Conservation (phyloP, 2,113 vertebrate genomes). For the Theristicus caerulescens region DNA sequence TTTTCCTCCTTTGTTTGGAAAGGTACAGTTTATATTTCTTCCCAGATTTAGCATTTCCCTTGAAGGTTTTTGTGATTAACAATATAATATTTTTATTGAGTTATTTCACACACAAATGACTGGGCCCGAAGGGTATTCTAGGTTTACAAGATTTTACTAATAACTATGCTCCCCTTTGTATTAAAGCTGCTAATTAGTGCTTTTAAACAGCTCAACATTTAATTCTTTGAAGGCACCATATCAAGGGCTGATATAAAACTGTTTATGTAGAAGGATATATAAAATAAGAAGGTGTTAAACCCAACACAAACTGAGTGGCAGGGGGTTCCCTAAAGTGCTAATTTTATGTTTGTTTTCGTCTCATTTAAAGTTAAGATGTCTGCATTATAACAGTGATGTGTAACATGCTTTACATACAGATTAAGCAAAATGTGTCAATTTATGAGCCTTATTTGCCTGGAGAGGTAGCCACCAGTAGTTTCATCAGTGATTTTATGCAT, state of each 20-base stretch:
- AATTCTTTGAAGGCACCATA: conserved; percentile 71
- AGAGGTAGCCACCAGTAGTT: conserved; percentile 55
- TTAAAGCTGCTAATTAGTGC: conserved; percentile 78
- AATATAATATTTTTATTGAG: conserved; percentile 73
- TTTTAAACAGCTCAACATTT: conserved; percentile 73
- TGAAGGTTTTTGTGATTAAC: conserved; percentile 72
- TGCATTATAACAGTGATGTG: conserved; percentile 56
- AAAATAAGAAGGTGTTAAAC: conserved; percentile 80
- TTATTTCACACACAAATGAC: conserved; percentile 68
- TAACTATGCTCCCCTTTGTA: conserved; percentile 64
- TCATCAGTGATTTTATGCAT: conserved; percentile 28
- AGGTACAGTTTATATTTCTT: conserved; percentile 66
- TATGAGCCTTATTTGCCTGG: conserved; percentile 53
- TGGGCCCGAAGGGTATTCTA: conserved; percentile 68
- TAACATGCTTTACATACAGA: conserved; percentile 63
- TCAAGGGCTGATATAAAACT: conserved; percentile 77
- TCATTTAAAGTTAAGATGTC: conserved; percentile 76
- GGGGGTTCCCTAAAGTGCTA: conserved; percentile 72
- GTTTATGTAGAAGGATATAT: conserved; percentile 75
- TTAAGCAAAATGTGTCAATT: conserved; percentile 71
- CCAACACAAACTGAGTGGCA: conserved; percentile 71
- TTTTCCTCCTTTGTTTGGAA: conserved; percentile 70
- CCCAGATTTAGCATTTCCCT: conserved; percentile 66
- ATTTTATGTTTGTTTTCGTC: conserved; percentile 79
- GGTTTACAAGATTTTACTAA: conserved; percentile 75